Evolutionary conservation across 64 coral and sea anemone species (phyloP), one percentile per base, ranked within the genome.

Genomic region (Platygyra sinensis): DNA sequence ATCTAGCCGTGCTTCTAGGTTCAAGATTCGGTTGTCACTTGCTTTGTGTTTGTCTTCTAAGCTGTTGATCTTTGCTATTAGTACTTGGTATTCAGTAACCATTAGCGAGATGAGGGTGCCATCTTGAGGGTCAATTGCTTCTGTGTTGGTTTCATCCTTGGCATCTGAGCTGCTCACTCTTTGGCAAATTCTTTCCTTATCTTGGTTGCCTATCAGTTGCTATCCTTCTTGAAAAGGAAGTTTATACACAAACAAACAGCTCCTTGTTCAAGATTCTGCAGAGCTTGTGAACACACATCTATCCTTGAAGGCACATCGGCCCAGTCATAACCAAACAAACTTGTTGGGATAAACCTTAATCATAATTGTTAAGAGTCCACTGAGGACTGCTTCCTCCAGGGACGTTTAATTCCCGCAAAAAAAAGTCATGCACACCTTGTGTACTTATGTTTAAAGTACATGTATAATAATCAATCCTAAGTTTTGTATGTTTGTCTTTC

Each of bases 111-210:
- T 63, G 55, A 83, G 17, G 27, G 54, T 13, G 28, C 32, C 80
- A 61, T 61, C 80, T 61, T 83, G 18, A 52, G 8, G 0, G 10
- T 60, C 69, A 77, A 76, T 88, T 30, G 51, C 62, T 75, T 75
- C 52, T 75, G 1, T 3, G 33, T 36, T 36, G 33, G 33, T 36
- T 36, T 36, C 33, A 3, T 1, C 33, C 3, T 36, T 36, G 33
- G 33, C 33, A 3, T 36, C 33, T 36, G 33, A 36, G 33, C 55
- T 38, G 67, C 49, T 55, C 8, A 76, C 36, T 73, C 28, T 73
- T 73, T 30, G 72, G 72, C 24, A 8, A 28, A 33, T 73, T 73
- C 32, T 73, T 24, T 73, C 30, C 72, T 73, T 73, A 13, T 73
- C 72, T 29, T 73, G 22, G 20, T 73, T 73, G 25, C 72, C 72